Evolutionary conservation across 2,797 vertebrate species (phyloP).

Genomic region (Microctenopoma steveboyesi): DNA sequence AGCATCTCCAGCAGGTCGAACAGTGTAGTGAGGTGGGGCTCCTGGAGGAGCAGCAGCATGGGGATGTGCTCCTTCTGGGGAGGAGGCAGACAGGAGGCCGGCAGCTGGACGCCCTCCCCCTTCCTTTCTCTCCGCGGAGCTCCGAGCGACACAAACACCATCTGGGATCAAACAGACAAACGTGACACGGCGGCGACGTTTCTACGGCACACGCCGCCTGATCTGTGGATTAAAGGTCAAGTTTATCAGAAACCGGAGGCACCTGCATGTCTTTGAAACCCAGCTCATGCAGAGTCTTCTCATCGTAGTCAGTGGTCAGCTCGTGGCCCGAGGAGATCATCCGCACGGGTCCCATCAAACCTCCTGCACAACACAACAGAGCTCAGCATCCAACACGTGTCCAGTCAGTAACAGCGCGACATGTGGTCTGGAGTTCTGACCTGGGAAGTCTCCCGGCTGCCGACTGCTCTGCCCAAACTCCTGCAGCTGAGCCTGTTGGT

Average conservation of each 20-base stretch:
- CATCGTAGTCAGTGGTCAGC: conserved; percentile 97
- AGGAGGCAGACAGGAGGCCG: conserved; percentile 95
- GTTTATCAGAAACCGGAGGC: conserved; percentile 2
- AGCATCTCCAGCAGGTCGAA: conserved; percentile 99
- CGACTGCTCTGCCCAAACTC: conserved; percentile 96
- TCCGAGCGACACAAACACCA: conserved; percentile 98
- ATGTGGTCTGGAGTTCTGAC: conserved; percentile 64
- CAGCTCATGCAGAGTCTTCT: conserved; percentile 97
- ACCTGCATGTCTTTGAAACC: conserved; percentile 99
- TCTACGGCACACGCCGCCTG: too few relatives aligned
- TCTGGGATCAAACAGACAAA: conserved; percentile 76
- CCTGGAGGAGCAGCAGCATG: conserved; percentile 97
- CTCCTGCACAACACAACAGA: conserved; percentile 80
- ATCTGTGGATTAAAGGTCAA: too few relatives aligned
- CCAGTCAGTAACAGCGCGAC: background rate
- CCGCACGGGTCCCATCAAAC: conserved; percentile 96
- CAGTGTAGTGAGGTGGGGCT: conserved; percentile 97
- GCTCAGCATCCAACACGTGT: background rate
- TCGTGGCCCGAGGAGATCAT: conserved; percentile 99
- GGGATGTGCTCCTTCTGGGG: conserved; percentile 99
- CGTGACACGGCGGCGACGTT: background rate
- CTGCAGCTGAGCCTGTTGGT: conserved; percentile 98
- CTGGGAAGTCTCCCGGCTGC: conserved; percentile 92
- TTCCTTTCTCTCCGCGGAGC: conserved; percentile 96
- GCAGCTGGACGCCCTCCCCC: conserved; percentile 96